Percentiles rank a stretch among this genome's conserved stretches.
phyloP scores from a whole-genome alignment of 1,140 invertebrate genomes.

The Bicyclus anynana region DNA sequence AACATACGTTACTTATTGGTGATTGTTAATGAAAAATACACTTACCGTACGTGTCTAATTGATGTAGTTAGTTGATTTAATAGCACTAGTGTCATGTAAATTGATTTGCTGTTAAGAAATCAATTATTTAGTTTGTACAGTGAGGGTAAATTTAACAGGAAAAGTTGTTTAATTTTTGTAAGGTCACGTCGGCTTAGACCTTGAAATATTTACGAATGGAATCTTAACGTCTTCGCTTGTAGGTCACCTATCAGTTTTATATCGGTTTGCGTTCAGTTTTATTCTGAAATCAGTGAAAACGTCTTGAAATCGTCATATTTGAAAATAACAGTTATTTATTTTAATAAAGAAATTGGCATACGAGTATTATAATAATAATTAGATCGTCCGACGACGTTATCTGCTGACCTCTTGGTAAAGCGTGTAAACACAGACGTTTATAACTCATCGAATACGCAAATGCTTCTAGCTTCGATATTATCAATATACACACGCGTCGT shows the following conservation, averaged over 20 bases:
- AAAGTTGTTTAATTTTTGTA: constrained; percentile 1
- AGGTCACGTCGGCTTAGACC: constrained; percentile 9
- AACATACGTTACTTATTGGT: too few species aligned
- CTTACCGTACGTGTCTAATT: too few species aligned
- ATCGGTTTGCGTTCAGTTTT: constrained; percentile 5
- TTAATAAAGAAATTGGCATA: not conserved
- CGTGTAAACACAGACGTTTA: constrained; percentile 6
- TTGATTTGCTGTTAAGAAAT: not conserved
- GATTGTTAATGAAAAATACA: not conserved
- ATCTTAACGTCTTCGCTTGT: constrained; percentile 10
- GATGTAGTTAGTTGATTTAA: too few species aligned
- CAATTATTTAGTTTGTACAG: not conserved
- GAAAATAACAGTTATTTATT: too few species aligned
- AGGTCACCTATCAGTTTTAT: constrained; percentile 4
- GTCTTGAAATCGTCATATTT: too few species aligned
- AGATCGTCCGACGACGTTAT: constrained; percentile 22
- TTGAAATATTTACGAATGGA: constrained; percentile 8
- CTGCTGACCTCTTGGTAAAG: constrained; percentile 22
- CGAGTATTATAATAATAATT: constrained; percentile 16
- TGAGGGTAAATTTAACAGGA: constrained; percentile 7
- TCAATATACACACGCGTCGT: constrained; percentile 3
- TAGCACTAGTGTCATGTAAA: too few species aligned
- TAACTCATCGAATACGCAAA: constrained; percentile 11
- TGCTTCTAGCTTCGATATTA: constrained; percentile 11
- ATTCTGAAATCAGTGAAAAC: too few species aligned